These are phyloP conservation scores for Mizuhopecten yessoensis DNA, from an alignment of 1,140 invertebrate genomes.

Conservation along the genomic window DNA sequence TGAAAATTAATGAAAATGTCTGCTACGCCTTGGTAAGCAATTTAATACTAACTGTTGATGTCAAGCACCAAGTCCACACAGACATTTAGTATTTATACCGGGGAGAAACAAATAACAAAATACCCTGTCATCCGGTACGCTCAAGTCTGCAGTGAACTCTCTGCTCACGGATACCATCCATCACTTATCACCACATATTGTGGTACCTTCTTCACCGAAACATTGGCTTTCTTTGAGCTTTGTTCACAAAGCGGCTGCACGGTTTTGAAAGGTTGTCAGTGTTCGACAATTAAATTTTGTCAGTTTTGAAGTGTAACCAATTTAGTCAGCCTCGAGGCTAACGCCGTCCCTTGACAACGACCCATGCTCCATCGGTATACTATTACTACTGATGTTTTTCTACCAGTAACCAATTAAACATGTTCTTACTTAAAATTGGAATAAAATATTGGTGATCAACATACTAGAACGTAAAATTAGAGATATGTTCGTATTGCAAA, in stretches of 20 bases:
- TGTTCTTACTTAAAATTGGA: too few species aligned
- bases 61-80: neutral
- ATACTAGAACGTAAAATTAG: too few species aligned
- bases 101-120: too few species aligned
- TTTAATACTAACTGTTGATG: neutral
- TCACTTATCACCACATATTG: neutral
- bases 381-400: neutral
- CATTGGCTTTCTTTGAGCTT: neutral
- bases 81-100: neutral
- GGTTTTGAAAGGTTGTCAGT: neutral
- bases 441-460: too few species aligned
- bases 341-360: neutral
- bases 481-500: too few species aligned
- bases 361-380: neutral
- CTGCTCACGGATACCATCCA: neutral
- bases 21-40: neutral
- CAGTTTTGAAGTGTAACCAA: neutral
- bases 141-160: too few species aligned
- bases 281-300: neutral
- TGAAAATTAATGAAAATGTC: slow-evolving; percentile 35
- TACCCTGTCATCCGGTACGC: too few species aligned
- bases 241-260: neutral
- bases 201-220: neutral
- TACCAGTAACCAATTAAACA: neutral
- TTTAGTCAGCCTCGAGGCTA: neutral